Base-by-base conservation (phyloP, 2,888 invertebrate species). In the Pristionchus japonicus region DNA sequence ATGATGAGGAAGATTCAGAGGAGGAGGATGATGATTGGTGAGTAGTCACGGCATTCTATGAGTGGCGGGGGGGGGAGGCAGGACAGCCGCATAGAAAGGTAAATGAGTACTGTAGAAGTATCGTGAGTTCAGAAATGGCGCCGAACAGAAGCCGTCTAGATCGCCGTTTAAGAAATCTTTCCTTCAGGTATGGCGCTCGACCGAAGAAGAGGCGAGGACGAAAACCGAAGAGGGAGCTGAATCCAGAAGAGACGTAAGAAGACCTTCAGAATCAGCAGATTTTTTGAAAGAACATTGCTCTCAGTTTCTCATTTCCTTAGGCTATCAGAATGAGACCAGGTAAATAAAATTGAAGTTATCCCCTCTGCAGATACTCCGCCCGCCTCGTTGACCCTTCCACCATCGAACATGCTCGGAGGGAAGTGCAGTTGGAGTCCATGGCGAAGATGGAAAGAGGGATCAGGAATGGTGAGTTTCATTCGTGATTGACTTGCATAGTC, bases 381-480 rank as follows among this genome's bases (percentile, higher is more conserved):
- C 86, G 86, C 15, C 37, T 86, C 40, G 74, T 86, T 15, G 86
- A 86, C n/a, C 70, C 86, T 0, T 49, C 74, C 3, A 74, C 74
- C 0, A 47, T 86, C 49, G 86, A 86, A 49, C 64, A 61, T 31
- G 49, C 43, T 3, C 64, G 70, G 34, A 67, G 52, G 52, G 86
- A 70, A 40, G 70, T 43, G 27, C 34, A 49, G n/a, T 13, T 43
- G 17, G 47, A 74, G 67, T 82, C 67, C 85, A 57, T 61, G 74
- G 80, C 85, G 82, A 90, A 88, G 89, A 90, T 89, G 86, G 74
- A 83, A 57, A 34, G 74, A 37, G 40, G 88, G 17, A 20, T 89
- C 67, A 40, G 40, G 43, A 84, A 85, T 23, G 86, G 86, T 86
- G 74, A 37, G 84, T 27, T 17, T 40, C 23, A 1, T 20, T n/a